These are phyloP conservation scores for Danio aesculapii DNA, from an alignment of 2,797 vertebrate species.

Conservation along the genomic window DNA sequence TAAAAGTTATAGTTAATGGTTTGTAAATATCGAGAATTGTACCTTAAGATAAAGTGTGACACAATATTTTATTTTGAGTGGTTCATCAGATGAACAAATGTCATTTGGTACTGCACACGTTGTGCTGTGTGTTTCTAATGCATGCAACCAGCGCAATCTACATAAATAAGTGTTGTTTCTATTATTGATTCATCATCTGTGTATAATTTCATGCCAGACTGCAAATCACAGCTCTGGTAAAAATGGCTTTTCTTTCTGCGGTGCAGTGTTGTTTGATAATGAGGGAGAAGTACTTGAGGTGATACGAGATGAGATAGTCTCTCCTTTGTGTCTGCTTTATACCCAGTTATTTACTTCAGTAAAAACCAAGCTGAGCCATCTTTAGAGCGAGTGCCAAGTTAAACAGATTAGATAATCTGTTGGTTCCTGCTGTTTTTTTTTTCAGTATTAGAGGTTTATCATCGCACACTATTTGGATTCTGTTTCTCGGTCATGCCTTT, in stretches of 20 bases:
- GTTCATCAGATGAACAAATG: too few relatives aligned
- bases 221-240: not conserved
- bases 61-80: too few relatives aligned
- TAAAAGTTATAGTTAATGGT: too few relatives aligned
- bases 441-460: conserved; percentile 17
- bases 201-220: conserved; percentile 4
- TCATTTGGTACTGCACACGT: not conserved
- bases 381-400: conserved; percentile 38
- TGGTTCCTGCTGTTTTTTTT: conserved; percentile 12
- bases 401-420: conserved; percentile 39
- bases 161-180: not conserved
- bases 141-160: not conserved
- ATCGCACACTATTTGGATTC: not conserved
- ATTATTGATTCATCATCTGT: not conserved
- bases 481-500: not conserved
- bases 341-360: conserved; percentile 18
- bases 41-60: too few relatives aligned
- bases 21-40: too few relatives aligned
- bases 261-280: conserved; percentile 6
- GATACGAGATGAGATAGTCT: conserved; percentile 29
- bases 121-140: not conserved
- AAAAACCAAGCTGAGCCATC: conserved; percentile 15
- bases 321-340: conserved; percentile 27
- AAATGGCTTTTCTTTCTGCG: conserved; percentile 7
- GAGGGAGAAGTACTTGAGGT: conserved; percentile 1